Evolutionary conservation across 2,888 invertebrate genomes (phyloP).

Genomic region (Theristus sp.): DNA sequence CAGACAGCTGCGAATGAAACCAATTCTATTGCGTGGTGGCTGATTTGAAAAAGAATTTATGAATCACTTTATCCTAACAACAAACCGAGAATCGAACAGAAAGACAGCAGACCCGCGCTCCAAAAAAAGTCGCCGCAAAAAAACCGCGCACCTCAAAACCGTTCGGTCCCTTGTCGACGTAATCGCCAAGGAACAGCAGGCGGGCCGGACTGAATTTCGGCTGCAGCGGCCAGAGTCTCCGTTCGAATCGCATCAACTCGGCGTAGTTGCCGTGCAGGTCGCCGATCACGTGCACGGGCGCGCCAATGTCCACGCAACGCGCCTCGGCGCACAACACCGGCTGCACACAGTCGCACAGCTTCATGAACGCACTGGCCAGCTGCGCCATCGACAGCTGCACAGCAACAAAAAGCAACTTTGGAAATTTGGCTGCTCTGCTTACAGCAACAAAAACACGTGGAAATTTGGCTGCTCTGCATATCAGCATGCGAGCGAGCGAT

Average conservation of each 20-base stretch:
- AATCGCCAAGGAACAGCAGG: conserved; percentile 54
- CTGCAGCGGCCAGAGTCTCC: conserved; percentile 49
- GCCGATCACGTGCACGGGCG: conserved; percentile 44
- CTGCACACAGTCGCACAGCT: conserved; percentile 37
- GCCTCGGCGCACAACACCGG: conserved; percentile 39
- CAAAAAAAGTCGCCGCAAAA: too few species aligned
- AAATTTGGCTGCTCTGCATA: too few species aligned
- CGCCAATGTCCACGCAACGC: conserved; percentile 37
- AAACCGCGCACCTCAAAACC: conserved; percentile 31
- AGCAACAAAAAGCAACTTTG: too few species aligned
- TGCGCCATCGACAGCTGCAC: conserved; percentile 32
- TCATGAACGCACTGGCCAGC: conserved; percentile 38
- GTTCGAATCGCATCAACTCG: conserved; percentile 50
- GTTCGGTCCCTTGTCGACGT: conserved; percentile 45
- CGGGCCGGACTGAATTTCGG: conserved; percentile 45
- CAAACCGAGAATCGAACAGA: too few species aligned
- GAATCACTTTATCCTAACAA: too few species aligned
- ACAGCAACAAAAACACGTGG: too few species aligned
- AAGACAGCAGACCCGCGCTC: too few species aligned
- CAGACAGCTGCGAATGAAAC: too few species aligned
- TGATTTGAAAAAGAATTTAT: too few species aligned
- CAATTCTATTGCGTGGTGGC: too few species aligned
- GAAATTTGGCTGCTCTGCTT: too few species aligned
- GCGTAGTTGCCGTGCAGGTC: conserved; percentile 55
- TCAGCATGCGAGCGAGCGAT: too few species aligned